These are phyloP conservation scores for Diachrysia chrysitis DNA, from an alignment of 2,888 invertebrate genomes.

Conservation along the genomic window DNA sequence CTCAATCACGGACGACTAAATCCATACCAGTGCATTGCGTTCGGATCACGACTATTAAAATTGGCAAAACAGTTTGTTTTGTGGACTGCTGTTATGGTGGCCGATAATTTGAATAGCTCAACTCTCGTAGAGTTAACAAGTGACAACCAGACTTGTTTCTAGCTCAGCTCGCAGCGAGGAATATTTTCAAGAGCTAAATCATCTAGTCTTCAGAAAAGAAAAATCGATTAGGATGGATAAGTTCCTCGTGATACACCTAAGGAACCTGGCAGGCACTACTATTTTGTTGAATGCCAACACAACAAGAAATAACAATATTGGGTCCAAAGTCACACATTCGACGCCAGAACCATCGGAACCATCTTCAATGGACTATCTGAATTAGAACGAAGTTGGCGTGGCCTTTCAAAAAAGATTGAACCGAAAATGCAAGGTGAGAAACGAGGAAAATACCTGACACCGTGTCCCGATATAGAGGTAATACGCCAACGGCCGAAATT, in stretches of 20 bases:
- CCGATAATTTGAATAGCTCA: not conserved
- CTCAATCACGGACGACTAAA: too few species aligned
- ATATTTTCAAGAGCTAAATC: constrained; percentile 15
- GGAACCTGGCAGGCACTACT: not conserved
- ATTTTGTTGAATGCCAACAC: not conserved
- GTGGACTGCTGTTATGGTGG: not conserved
- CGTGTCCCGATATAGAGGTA: not conserved
- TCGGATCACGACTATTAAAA: not conserved
- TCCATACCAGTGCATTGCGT: not conserved
- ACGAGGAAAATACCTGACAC: constrained; percentile 2
- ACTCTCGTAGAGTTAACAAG: constrained; percentile 1
- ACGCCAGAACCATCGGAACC: constrained; percentile 6
- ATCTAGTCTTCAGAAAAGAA: constrained; percentile 3
- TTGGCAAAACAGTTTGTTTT: not conserved
- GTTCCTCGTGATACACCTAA: not conserved
- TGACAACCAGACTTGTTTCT: constrained; percentile 3
- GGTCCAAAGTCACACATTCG: not conserved
- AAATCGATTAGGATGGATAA: constrained; percentile 3
- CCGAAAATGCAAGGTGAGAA: not conserved
- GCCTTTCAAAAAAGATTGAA: constrained; percentile 7
- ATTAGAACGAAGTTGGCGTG: constrained; percentile 7
- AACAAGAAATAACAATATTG: not conserved
- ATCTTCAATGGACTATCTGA: constrained; percentile 8
- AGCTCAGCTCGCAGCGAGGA: constrained; percentile 18
- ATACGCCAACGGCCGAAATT: not conserved